Conservation (phyloP, 2,797 vertebrate genomes). For the Cynodonichthys magdalenae region DNA sequence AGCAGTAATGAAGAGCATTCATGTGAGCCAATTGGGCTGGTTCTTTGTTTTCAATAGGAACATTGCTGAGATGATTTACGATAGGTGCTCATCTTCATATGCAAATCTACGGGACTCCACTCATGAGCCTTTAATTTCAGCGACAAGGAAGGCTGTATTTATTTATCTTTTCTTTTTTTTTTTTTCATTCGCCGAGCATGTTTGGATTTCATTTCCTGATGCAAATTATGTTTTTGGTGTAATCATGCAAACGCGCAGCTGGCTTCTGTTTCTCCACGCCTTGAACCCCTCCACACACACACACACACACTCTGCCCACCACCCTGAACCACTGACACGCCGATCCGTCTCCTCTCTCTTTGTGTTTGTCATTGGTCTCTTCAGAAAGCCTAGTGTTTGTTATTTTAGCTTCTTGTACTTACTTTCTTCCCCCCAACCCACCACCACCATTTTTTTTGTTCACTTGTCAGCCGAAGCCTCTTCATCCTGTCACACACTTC, state of each 20-base stretch:
- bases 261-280: slow-evolving; percentile 60
- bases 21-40: slow-evolving; percentile 59
- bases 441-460: slow-evolving; percentile 11
- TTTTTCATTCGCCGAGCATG: slow-evolving; percentile 44
- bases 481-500: slow-evolving; percentile 4
- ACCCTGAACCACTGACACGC: background rate
- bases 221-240: slow-evolving; percentile 77
- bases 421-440: background rate
- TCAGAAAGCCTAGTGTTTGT: slow-evolving; percentile 24
- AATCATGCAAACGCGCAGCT: slow-evolving; percentile 80
- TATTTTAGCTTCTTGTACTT: slow-evolving; percentile 31
- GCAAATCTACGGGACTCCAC: slow-evolving; percentile 65
- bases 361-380: too few relatives aligned
- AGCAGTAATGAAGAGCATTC: slow-evolving; percentile 62
- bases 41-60: slow-evolving; percentile 56
- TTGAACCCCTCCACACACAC: slow-evolving; percentile 9
- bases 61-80: slow-evolving; percentile 65
- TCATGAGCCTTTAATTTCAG: slow-evolving; percentile 58
- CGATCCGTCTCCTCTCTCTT: background rate
- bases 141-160: slow-evolving; percentile 24
- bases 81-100: slow-evolving; percentile 70
- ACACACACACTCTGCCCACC: background rate
- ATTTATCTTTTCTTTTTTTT: slow-evolving; percentile 26
- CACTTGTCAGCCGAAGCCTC: slow-evolving; percentile 31
- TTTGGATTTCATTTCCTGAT: slow-evolving; percentile 74